Conservation (phyloP, 2,113 vertebrate species). For the human region GRCh38 chr6:22220001-22220500, state of each 20-base stretch:
- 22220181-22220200: not conserved
- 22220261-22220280: not conserved
- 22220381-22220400: not conserved
- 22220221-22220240: not conserved
- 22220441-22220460: not conserved
- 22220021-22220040: not conserved
- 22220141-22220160: not conserved
- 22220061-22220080: not conserved
- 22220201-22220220: not conserved
- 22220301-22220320: not conserved
- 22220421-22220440: not conserved
- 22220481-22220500: not conserved
- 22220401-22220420: not conserved
- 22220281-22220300: not conserved
- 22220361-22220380: not conserved
- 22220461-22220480: not conserved
- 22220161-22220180: conserved; percentile 2
- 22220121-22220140: not conserved
- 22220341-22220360: not conserved
- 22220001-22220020: not conserved
- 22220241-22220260: not conserved
- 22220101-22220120: not conserved
- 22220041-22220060: not conserved
- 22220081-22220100: not conserved
- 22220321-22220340: not conserved